Evolutionary conservation across 2,113 vertebrate genomes (phyloP), one percentile per base, ranked within the genome.

Genomic region (Ophthalmolycus amberensis): DNA sequence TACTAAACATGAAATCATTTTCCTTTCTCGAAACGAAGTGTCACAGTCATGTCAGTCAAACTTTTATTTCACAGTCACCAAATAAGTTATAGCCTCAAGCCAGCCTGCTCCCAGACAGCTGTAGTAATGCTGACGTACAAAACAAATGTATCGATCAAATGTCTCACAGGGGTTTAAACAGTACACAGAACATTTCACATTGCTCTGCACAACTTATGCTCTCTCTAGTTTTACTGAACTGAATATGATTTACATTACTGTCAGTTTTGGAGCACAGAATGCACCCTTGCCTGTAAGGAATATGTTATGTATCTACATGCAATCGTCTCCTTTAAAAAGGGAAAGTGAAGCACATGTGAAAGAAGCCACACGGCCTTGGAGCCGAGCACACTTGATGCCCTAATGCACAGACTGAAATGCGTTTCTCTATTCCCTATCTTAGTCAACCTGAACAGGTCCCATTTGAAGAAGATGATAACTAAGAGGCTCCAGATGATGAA

Each of bases 391-490:
- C 54, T 72, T 64, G 40, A 82, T 77, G 67, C 71, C 77, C 71
- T 58, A 65, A 80, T 77, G 54, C 83, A 76, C 38, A 60, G 66
- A 54, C 73, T 69, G 68, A 86, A 77, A 67, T 62, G 29, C 38
- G 67, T 64, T 79, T 59, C 71, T 75, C 75, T 34, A 62, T 40
- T 88, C 72, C 82, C 73, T 62, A 32, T 86, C 80, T 79, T 69
- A 81, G 75, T 82, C 82, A 79, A 79, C 75, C 84, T 72, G 59
- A 92, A 67, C 62, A 34, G 82, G 63, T 83, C 79, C 73, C 66
- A 77, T 91, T 91, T 90, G 77, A 88, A 92, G 81, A 73, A 74
- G 80, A 84, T 83, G 71, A 90, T 78, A 87, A 85, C 79, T 75
- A 81, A 87, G 69, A 85, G 79, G 79, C 80, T 91, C 64, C 54